Evolutionary conservation across 2,113 vertebrate species (phyloP), one percentile per base, ranked within the genome.

Genomic region (Plotosus lineatus): DNA sequence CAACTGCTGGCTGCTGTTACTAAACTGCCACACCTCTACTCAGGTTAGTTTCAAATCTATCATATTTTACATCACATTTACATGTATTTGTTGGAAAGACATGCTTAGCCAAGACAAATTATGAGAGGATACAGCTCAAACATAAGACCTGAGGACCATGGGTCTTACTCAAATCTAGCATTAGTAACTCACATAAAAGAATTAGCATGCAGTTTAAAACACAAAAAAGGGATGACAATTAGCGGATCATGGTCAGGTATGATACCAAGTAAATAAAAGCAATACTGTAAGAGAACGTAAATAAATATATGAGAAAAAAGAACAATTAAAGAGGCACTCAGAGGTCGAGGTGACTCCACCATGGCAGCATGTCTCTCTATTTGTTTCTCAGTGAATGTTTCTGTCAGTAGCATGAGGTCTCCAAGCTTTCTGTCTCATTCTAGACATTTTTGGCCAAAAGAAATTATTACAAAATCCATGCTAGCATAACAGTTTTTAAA

Each of bases 21-120:
- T 85, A 94, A 96, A 88, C 89, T 99, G 88, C 97, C 97, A 0
- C 93, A 92, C 40, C 94, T 98, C 72, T 95, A 93, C 88, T 93
- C 95, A 0, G 96, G 97, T 99, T 86, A 94, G 94, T n/a, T 2
- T 21, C 53, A 14, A 55, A 56, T 28, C 3, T 31, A 8, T 8
- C 19, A 7, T 72, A 48, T 63, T 46, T 53, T 33, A 26, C 26
- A 17, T 72, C 9, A 71, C 14, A 74, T 23, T 28, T 68, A 26
- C 40, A 26, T 68, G 11, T 28, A 71, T 71, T 28, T 71, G 26
- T 44, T n/a, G 10, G 63, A 1, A 38, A 4, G 33, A 11, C 0
- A 68, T 68, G 65, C 26, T 68, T 71, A 28, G 4, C 42, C 11
- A 71, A 28, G 38, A 26, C 12, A 7, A 46, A 69, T 69, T 12